Evolutionary conservation across 2,113 vertebrate species (phyloP).

Genomic region (Bombycilla garrulus): DNA sequence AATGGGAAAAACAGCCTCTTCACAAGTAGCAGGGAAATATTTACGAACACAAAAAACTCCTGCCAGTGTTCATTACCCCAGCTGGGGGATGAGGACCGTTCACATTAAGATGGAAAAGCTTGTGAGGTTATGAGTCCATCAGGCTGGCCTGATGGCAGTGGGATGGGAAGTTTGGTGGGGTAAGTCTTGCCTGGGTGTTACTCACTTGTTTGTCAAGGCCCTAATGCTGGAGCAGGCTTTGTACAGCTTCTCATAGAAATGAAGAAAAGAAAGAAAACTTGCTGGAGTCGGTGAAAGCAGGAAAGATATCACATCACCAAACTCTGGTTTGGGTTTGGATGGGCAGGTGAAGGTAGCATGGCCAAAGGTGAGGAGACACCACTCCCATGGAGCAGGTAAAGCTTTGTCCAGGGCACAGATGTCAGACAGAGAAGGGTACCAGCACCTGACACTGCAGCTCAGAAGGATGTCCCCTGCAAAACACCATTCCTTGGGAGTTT

Average conservation of each 20-base stretch:
- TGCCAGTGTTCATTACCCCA: background rate
- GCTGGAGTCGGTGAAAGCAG: background rate
- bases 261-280: background rate
- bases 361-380: background rate
- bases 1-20: background rate
- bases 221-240: background rate
- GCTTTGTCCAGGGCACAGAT: background rate
- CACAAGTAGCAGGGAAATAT: background rate
- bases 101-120: background rate
- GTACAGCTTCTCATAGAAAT: background rate
- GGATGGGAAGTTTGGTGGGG: background rate
- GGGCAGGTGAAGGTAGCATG: background rate
- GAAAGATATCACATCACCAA: background rate
- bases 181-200: background rate
- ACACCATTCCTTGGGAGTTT: accelerated
- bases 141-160: background rate
- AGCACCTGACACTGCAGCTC: background rate
- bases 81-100: background rate
- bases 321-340: background rate
- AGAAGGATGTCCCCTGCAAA: background rate
- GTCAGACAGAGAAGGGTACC: background rate
- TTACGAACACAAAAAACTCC: background rate
- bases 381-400: background rate
- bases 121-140: background rate
- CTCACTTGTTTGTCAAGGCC: background rate